Evolutionary conservation across 2,888 invertebrate genomes (phyloP).

Genomic region (Phengaris alcon): DNA sequence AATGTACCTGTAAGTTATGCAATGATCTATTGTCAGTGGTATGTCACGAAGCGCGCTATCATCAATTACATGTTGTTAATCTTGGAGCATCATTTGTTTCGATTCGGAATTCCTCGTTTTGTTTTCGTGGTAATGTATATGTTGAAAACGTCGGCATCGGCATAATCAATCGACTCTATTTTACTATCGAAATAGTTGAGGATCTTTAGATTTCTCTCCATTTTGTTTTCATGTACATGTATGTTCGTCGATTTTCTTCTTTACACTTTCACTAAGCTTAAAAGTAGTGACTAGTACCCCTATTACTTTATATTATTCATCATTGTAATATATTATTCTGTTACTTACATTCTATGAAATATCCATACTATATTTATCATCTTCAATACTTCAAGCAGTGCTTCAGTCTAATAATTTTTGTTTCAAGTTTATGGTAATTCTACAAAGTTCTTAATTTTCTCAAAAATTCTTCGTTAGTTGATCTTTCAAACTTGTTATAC

Average conservation of each 20-base stretch:
- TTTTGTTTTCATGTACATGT: neutral
- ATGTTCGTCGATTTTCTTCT: neutral
- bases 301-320: too few relatives aligned
- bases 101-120: constrained; percentile 28
- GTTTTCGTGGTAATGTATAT: constrained; percentile 6
- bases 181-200: neutral
- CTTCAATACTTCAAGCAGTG: too few relatives aligned
- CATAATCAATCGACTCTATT: neutral
- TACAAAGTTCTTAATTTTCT: too few relatives aligned
- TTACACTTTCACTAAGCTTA: neutral
- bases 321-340: too few relatives aligned
- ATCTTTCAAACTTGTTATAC: neutral
- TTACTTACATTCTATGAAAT: too few relatives aligned
- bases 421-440: too few relatives aligned
- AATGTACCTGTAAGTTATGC: constrained; percentile 20
- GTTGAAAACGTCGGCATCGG: constrained; percentile 12
- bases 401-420: too few relatives aligned
- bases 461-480: neutral
- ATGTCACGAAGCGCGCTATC: constrained; percentile 19
- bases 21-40: constrained; percentile 20
- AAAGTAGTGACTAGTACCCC: too few relatives aligned
- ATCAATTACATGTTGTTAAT: constrained; percentile 29
- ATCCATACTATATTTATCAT: too few relatives aligned
- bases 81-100: constrained; percentile 28
- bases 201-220: neutral